Base-by-base conservation (phyloP, 2,797 vertebrate species). In the Alca torda region DNA sequence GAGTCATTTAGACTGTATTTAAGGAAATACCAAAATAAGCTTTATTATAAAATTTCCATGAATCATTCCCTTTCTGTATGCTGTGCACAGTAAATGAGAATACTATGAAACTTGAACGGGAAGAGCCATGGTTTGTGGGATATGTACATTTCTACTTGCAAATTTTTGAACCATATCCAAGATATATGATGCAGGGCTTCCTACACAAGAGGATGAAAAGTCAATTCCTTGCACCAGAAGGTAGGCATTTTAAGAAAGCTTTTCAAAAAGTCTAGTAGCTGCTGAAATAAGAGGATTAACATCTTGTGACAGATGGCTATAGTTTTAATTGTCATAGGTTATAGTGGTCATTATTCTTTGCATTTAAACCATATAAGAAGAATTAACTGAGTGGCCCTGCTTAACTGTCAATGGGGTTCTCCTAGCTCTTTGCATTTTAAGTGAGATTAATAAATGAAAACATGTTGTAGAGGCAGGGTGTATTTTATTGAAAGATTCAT, bases 391-490 rank as follows among this genome's bases (percentile, higher is more conserved):
- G 91, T 97, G 93, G 95, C 94, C 96, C 68, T 96, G 93, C 95
- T 97, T 97, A 96, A 90, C 96, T 97, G 97, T 98, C 98, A 97
- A 24, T 98, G 98, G 95, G 95, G 97, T 98, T 98, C 98, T 98
- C 97, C 95, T 97, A 97, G 97, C 81, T 97, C 97, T 98, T 98
- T 98, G 98, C 98, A 98, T 98, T 99, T 99, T 98, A 99, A 99
- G 97, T 96, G 97, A 99, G 99, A 99, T 99, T 99, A 99, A 98
- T 98, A 98, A 98, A 97, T 97, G 98, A 98, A 98, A 98, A 98
- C 97, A 98, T 97, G 96, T 96, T 97, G 96, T 97, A 98, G 93
- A 97, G 94, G 79, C 95, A 95, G 98, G 94, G 89, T 97, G 85
- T 98, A 97, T 98, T 98, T 98, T 97, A 97, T 96, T 98, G 97